phyloP scores from a whole-genome alignment of 2,113 vertebrate species.

The Charadrius vociferus region DNA sequence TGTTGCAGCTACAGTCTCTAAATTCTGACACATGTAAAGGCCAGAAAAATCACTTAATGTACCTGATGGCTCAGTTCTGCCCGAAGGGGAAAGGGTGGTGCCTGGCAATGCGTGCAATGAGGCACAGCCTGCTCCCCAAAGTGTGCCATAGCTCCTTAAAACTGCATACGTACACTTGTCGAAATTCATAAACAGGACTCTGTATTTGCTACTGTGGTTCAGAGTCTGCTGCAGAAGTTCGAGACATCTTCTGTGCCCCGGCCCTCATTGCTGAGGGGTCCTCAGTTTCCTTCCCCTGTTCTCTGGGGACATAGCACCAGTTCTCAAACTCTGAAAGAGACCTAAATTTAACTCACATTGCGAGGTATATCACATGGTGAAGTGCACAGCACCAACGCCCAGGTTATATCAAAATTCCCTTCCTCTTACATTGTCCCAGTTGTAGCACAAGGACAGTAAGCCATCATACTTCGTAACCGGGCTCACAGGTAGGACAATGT shows the following conservation, averaged over 20 bases:
- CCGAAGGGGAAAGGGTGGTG: background rate
- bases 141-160: background rate
- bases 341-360: background rate
- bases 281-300: background rate
- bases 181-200: background rate
- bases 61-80: background rate
- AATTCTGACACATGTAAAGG: slow-evolving; percentile 11
- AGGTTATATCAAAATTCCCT: background rate
- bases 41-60: slow-evolving; percentile 16
- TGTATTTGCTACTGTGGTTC: background rate
- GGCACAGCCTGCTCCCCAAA: background rate
- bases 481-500: background rate
- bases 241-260: background rate
- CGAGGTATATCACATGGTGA: background rate
- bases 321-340: background rate
- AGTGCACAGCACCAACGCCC: background rate
- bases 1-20: background rate
- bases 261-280: background rate
- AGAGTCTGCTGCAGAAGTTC: background rate
- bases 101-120: background rate
- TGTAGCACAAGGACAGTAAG: background rate
- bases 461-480: background rate
- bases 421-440: background rate
- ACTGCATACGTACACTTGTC: background rate
- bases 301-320: background rate